phyloP scores from a whole-genome alignment of 1,140 invertebrate genomes.

The Tribolium castaneum region DNA sequence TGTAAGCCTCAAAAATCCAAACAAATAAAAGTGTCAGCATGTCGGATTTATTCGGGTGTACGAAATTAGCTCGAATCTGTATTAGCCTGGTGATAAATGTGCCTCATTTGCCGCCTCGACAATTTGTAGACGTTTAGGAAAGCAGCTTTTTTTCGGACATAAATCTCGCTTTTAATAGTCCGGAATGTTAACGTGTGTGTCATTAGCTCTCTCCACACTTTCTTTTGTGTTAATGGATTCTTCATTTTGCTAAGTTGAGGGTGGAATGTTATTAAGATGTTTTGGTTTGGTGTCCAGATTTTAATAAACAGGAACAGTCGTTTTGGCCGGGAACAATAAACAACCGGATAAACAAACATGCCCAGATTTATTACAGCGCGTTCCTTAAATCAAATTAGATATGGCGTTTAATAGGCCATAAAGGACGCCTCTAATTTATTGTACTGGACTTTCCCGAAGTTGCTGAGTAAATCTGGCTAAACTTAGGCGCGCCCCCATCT shows the following conservation, averaged over 20 bases:
- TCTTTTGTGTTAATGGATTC: slow-evolving; percentile 34
- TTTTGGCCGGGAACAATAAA: slow-evolving; percentile 33
- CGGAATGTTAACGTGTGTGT: slow-evolving; percentile 56
- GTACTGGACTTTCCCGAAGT: not conserved
- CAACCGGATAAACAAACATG: slow-evolving; percentile 30
- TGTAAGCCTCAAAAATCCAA: slow-evolving; percentile 44
- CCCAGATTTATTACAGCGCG: not conserved
- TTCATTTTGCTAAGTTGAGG: slow-evolving; percentile 29
- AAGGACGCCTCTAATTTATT: slow-evolving; percentile 24
- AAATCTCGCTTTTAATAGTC: slow-evolving; percentile 64
- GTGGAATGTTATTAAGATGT: slow-evolving; percentile 30
- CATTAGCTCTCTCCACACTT: slow-evolving; percentile 49
- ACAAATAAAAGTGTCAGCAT: slow-evolving; percentile 59
- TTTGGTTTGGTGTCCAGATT: slow-evolving; percentile 27
- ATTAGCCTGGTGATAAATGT: slow-evolving; percentile 63
- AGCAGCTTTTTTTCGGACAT: slow-evolving; percentile 59
- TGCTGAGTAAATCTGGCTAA: not conserved
- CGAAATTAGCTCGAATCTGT: slow-evolving; percentile 62
- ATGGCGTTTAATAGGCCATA: slow-evolving; percentile 35
- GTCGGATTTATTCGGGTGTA: slow-evolving; percentile 58
- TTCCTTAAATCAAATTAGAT: slow-evolving; percentile 40
- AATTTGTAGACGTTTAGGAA: slow-evolving; percentile 65
- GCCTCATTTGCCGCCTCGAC: slow-evolving; percentile 63
- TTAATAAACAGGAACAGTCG: slow-evolving; percentile 25
- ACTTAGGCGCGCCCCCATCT: not conserved